Evolutionary conservation across 2,888 invertebrate genomes (phyloP), one percentile per base, ranked within the genome.

Genomic region (Arctia plantaginis): DNA sequence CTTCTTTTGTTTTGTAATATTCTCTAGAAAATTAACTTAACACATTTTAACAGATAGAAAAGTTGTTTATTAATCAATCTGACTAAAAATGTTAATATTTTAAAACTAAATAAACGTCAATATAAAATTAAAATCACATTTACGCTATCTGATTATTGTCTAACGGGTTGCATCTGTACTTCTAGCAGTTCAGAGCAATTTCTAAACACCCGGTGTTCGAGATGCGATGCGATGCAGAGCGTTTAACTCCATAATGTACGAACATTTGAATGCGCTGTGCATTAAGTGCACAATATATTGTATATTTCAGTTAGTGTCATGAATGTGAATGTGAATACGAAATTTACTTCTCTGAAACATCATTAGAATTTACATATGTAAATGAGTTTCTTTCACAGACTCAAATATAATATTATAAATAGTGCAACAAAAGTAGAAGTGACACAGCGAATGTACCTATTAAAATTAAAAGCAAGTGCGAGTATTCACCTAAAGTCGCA

Each of bases 101-200:
- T 47, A 47, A 41, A 47, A 47, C 18, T 47, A 47, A 20, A 47
- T 47, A 15, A 47, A 47, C 47, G 0, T 20, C 47, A 15, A 47
- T 3, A 20, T 47, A 35, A 3, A 8, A 35, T 39, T 75, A 85
- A 85, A 78, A 78, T 80, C 69, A 79, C 59, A 55, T 66, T 66
- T 41, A 66, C 39, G 55, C 39, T 55, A 51, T 27, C n/a, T 71
- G 51, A 71, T 47, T 35, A 66, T 66, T 66, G 55, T 51, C 35
- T 55, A 66, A 66, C 35, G 72, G 30, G 33, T 51, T 55, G 30
- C 72, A 33, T 72, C 55, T 66, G 66, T 67, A 18, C 27, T 41
- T 18, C 27, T 41, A 47, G 64, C 66, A 55, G 72, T 72, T 72
- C 33, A 59, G 67, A 59, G 62, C 44, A 67, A 72, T 72, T 73